Conservation (phyloP, 35 echinoderm and acorn worm species). For the Diadema setosum region DNA sequence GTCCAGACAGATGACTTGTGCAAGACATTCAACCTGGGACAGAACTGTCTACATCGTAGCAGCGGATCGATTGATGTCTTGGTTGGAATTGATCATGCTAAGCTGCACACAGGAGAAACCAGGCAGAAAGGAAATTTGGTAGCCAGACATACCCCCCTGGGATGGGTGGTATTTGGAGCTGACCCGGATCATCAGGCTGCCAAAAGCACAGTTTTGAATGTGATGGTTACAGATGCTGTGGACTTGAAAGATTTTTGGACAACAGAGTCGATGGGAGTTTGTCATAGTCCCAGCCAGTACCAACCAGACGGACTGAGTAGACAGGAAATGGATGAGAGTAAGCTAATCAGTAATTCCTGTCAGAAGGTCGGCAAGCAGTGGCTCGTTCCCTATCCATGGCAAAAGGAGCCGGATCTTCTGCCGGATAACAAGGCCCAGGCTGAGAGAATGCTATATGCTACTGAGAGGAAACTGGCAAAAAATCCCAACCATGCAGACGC, state of each 20-base stretch:
- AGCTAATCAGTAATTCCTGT: constrained; percentile 13
- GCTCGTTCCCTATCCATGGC: constrained; percentile 39
- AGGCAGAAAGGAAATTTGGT: constrained; percentile 7
- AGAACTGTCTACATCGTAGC: neutral
- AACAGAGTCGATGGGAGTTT: constrained; percentile 41
- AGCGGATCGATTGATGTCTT: constrained; percentile 10
- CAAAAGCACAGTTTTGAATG: neutral
- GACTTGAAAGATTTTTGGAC: constrained; percentile 56
- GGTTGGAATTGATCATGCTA: constrained; percentile 5
- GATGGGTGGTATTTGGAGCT: constrained; percentile 43
- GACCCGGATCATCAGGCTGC: neutral
- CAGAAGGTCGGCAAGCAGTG: constrained; percentile 19
- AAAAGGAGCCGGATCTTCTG: neutral
- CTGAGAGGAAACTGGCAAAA: neutral
- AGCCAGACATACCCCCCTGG: neutral
- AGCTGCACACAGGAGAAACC: neutral
- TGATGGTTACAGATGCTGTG: neutral
- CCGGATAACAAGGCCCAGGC: constrained; percentile 17
- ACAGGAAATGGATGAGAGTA: constrained; percentile 3
- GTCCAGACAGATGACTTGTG: too few species aligned
- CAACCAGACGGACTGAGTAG: neutral
- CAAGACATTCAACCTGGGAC: neutral
- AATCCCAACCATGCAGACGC: neutral
- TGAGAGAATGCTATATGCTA: neutral
- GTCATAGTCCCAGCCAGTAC: neutral